Base-by-base conservation (phyloP, 2,113 vertebrate genomes). In the Salvator merianae region DNA sequence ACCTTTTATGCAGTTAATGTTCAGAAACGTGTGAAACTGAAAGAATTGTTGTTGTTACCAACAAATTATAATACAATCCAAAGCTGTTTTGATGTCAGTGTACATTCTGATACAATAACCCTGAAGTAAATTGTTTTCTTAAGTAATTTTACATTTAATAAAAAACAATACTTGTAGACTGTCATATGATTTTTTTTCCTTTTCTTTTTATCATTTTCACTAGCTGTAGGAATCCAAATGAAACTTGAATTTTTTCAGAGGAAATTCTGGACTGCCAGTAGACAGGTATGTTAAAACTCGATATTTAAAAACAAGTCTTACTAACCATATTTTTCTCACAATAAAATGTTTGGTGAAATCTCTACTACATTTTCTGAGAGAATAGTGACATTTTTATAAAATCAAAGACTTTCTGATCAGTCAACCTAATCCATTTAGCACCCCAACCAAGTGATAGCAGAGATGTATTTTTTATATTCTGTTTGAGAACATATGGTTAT, bases 171-270 rank as follows among this genome's bases (percentile, higher is more conserved):
- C 77, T 85, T 88, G 82, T 76, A 83, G 91, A 81, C 77, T 76
- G 72, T 77, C 0, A n/a, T 79, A 82, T 79, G 71, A 84, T 86
- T 20, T 59, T 59, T 94, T 90, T 59, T 59, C 1, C 18, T 50
- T 20, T 9, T 32, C 86, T 91, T 66, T 94, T 89, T 93, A 72
- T 91, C 90, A 43, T 96, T 43, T 96, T 84, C 96, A 93, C 87
- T 93, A 99, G 99, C 98, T 96, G 98, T 99, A 88, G 99, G 98
- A 84, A 99, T 99, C 92, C 99, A 99, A 95, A 99, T 99, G 98
- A 99, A 99, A 93, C 96, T 99, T 84, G 99, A 99, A 86, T 99
- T 99, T 94, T 99, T 99, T 94, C 98, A 99, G 93, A 96, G 97
- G 93, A 99, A 99, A 93, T 99, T 99, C 91, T 99, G 98, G 97